phyloP scores from a whole-genome alignment of 1,140 invertebrate species.

The Littorina saxatilis region DNA sequence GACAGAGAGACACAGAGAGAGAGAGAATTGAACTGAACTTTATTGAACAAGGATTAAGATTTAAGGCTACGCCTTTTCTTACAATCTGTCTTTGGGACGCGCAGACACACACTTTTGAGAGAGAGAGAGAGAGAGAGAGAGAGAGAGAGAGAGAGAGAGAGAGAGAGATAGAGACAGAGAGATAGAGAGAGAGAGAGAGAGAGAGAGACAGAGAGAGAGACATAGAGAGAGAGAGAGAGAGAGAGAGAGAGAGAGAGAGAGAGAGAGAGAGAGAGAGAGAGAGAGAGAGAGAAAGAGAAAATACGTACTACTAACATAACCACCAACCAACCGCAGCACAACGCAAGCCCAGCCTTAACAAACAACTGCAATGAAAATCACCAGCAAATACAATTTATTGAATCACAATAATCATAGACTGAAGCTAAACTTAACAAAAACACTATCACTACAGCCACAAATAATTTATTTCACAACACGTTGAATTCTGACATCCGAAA shows the following conservation, averaged over 20 bases:
- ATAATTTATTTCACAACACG: too few species aligned
- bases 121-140: neutral
- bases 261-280: conserved; percentile 24
- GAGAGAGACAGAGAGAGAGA: too few species aligned
- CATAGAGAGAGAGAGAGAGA: too few species aligned
- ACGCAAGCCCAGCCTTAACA: neutral
- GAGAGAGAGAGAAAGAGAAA: neutral
- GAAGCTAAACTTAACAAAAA: too few species aligned
- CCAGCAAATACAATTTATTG: neutral
- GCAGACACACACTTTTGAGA: too few species aligned
- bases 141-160: conserved; percentile 21
- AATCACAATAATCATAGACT: neutral
- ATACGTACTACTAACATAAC: neutral
- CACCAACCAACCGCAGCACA: too few species aligned
- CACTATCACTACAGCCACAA: too few species aligned
- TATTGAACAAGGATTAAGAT: too few species aligned
- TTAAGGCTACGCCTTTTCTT: too few species aligned
- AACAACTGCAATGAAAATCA: neutral
- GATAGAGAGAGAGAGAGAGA: neutral
- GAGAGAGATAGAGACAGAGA: neutral
- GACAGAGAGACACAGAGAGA: neutral
- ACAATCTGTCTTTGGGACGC: too few species aligned
- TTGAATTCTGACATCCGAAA: too few species aligned
- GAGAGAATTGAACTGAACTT: too few species aligned
- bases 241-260: conserved; percentile 14